Conservation (phyloP, 2,113 vertebrate species). For the Eidolon helvum region DNA sequence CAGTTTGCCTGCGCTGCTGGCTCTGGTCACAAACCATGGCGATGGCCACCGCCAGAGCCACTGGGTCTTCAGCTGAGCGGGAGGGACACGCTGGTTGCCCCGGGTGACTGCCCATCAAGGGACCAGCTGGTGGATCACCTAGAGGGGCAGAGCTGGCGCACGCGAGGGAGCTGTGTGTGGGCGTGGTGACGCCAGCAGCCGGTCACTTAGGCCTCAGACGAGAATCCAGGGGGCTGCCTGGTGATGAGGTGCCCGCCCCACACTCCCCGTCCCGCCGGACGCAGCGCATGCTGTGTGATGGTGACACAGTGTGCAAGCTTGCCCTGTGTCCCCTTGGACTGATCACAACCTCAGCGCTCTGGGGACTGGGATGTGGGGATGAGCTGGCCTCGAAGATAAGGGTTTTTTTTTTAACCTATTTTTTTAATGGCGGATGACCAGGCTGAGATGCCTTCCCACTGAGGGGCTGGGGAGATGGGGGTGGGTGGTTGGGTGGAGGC, state of each 20-base stretch:
- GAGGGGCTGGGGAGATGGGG: not conserved
- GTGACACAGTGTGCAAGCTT: no score
- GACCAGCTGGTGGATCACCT: not conserved
- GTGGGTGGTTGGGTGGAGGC: no score
- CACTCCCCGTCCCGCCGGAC: not conserved
- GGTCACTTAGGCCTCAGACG: no score
- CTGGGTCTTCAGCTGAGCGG: not conserved
- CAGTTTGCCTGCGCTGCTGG: not conserved
- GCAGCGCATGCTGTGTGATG: not conserved
- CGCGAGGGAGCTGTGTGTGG: not conserved
- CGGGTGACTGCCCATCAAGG: not conserved
- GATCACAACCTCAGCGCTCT: not conserved
- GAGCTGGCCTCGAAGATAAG: not conserved
- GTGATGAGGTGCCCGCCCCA: fast-evolving
- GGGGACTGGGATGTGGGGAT: not conserved
- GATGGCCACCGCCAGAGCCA: not conserved
- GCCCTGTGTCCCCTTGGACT: not conserved
- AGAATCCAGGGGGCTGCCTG: not conserved
- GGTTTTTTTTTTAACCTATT: not conserved
- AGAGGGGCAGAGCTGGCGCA: not conserved
- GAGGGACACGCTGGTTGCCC: fast-evolving
- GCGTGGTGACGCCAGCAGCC: fast-evolving
- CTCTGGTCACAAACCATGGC: not conserved
- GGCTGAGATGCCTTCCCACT: not conserved
- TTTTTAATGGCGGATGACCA: not conserved